Conservation (phyloP, 1,140 invertebrate genomes). For the Saccostrea echinata region DNA sequence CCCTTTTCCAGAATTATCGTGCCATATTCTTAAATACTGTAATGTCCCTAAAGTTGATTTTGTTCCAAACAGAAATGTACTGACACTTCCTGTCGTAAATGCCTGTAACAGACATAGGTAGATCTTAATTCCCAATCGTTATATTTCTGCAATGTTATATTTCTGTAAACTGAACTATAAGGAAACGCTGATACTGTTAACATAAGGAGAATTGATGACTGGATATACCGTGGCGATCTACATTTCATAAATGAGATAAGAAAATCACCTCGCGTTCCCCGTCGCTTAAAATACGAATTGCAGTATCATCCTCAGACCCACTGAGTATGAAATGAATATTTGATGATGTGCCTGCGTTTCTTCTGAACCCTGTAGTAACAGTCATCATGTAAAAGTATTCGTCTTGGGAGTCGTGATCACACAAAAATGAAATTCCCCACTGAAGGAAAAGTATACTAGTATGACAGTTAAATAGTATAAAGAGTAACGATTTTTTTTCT, state of each 20-base stretch:
- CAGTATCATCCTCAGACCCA: conserved; percentile 70
- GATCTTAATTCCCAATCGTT: neutral
- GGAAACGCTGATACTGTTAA: too few species aligned
- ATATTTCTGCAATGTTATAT: too few species aligned
- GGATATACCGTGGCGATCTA: too few species aligned
- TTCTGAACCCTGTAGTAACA: conserved; percentile 71
- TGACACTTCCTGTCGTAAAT: neutral
- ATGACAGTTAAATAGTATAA: too few species aligned
- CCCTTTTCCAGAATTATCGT: neutral
- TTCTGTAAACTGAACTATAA: too few species aligned
- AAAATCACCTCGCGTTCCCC: conserved; percentile 43
- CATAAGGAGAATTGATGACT: too few species aligned
- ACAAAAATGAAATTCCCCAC: conserved; percentile 69
- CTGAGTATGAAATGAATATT: conserved; percentile 71
- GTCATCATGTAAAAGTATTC: conserved; percentile 74
- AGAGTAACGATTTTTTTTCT: too few species aligned
- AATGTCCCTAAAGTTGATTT: neutral
- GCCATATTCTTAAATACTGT: neutral
- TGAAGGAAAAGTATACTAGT: conserved; percentile 49
- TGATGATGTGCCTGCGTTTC: conserved; percentile 70
- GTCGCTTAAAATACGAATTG: conserved; percentile 67
- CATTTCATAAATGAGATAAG: too few species aligned
- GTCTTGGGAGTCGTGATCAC: conserved; percentile 67
- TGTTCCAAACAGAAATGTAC: neutral
- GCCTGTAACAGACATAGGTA: neutral